Evolutionary conservation across 2,797 vertebrate species (phyloP).

Genomic region (Megaceryle alcyon): DNA sequence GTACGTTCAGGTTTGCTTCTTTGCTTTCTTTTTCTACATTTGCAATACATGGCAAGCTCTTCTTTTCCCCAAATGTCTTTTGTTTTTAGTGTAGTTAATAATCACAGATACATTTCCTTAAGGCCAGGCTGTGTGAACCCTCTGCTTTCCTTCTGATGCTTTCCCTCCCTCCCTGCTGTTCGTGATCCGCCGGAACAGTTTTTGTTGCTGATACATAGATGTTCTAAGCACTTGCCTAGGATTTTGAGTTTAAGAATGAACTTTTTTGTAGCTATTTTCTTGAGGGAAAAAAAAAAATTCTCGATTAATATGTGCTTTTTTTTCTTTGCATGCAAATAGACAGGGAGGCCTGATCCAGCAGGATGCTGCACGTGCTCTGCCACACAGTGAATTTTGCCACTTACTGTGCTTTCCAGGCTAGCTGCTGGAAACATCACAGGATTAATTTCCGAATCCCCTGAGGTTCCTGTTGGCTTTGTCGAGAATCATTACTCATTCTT

Average conservation of each 20-base stretch:
- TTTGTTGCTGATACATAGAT: not conserved
- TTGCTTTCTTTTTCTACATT: not conserved
- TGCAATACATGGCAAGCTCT: not conserved
- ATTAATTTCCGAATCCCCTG: slow-evolving; percentile 34
- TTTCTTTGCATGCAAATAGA: not conserved
- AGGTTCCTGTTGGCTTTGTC: slow-evolving; percentile 40
- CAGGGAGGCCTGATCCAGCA: not conserved
- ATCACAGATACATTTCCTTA: not conserved
- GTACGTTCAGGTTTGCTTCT: not conserved
- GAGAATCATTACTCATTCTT: slow-evolving; percentile 9
- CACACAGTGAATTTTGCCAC: not conserved
- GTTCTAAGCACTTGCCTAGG: not conserved
- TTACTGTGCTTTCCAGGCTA: not conserved
- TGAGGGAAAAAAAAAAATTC: not conserved
- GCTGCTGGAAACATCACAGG: slow-evolving; percentile 26
- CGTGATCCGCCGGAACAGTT: not conserved
- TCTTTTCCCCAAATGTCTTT: not conserved
- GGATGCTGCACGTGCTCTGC: not conserved
- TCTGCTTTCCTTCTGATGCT: not conserved
- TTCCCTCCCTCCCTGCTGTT: not conserved
- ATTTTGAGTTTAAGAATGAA: not conserved
- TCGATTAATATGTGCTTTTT: not conserved
- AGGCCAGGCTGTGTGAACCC: not conserved
- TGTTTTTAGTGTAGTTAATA: not conserved
- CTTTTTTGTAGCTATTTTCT: not conserved